A percentile compares a stretch with the other conserved stretches of the same genome.
Conservation (phyloP, 2,113 vertebrate species). For the Xiphias gladius region DNA sequence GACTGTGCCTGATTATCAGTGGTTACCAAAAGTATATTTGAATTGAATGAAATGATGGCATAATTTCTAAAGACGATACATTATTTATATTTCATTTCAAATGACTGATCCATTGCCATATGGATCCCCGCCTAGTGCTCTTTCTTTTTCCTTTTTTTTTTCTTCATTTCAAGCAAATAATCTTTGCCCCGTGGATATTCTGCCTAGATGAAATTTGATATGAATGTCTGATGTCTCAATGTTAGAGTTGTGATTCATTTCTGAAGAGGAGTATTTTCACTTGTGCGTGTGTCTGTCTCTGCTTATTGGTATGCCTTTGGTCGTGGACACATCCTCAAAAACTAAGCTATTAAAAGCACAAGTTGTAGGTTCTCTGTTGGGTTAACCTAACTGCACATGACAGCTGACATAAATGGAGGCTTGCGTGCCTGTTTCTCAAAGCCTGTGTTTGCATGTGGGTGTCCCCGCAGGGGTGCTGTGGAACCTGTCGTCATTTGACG, state of each 20-base stretch:
- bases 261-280: slow-evolving; percentile 2
- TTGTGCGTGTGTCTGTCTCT: background rate
- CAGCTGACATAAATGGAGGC: slow-evolving; percentile 62
- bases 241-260: slow-evolving; percentile 25
- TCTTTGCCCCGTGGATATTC: slow-evolving; percentile 35
- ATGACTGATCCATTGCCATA: slow-evolving; percentile 39
- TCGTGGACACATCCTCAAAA: background rate
- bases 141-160: slow-evolving; percentile 5
- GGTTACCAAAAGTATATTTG: slow-evolving; percentile 60
- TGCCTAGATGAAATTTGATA: slow-evolving; percentile 53
- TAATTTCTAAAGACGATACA: slow-evolving; percentile 51
- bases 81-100: slow-evolving; percentile 64
- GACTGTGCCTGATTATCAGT: slow-evolving; percentile 53
- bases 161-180: slow-evolving; percentile 49
- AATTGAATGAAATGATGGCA: slow-evolving; percentile 52
- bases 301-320: slow-evolving; percentile 22
- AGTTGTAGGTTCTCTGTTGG: slow-evolving; percentile 1
- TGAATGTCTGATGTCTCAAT: slow-evolving; percentile 44
- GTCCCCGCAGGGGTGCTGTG: slow-evolving; percentile 91
- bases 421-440: slow-evolving; percentile 22
- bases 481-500: slow-evolving; percentile 97
- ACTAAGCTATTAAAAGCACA: slow-evolving; percentile 49
- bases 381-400: slow-evolving; percentile 48
- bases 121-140: slow-evolving; percentile 14
- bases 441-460: background rate